phyloP scores from a whole-genome alignment of 2,113 vertebrate species.

The Balaeniceps rex region DNA sequence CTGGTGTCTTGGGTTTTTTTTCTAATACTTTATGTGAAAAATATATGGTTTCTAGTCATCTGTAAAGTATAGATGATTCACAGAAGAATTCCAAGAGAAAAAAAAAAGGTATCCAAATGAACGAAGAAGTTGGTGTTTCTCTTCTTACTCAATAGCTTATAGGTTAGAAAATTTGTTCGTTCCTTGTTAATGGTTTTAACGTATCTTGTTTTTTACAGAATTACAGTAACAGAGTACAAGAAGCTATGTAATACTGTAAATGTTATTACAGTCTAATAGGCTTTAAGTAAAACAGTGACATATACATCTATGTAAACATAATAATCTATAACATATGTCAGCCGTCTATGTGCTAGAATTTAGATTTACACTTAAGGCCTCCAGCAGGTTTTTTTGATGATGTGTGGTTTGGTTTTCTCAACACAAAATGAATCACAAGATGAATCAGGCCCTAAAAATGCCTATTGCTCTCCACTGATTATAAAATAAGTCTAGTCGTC shows the following conservation, averaged over 20 bases:
- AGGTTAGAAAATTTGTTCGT: neutral
- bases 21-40: neutral
- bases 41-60: neutral
- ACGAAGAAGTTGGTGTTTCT: neutral
- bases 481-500: neutral
- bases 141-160: neutral
- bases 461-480: neutral
- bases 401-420: neutral
- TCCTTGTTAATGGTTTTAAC: neutral
- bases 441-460: conserved; percentile 26
- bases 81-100: neutral
- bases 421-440: conserved; percentile 38
- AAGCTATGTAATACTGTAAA: neutral
- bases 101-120: neutral
- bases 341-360: conserved; percentile 32
- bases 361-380: conserved; percentile 18
- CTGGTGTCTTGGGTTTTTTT: neutral
- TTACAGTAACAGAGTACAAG: neutral
- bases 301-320: conserved; percentile 20
- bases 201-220: neutral
- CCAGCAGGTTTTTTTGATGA: neutral
- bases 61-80: neutral
- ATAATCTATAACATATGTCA: conserved; percentile 20
- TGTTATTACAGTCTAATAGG: conserved; percentile 25
- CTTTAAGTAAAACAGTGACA: conserved; percentile 34